phyloP scores from a whole-genome alignment of 2,113 vertebrate genomes.

The Gymnobelideus leadbeateri region DNA sequence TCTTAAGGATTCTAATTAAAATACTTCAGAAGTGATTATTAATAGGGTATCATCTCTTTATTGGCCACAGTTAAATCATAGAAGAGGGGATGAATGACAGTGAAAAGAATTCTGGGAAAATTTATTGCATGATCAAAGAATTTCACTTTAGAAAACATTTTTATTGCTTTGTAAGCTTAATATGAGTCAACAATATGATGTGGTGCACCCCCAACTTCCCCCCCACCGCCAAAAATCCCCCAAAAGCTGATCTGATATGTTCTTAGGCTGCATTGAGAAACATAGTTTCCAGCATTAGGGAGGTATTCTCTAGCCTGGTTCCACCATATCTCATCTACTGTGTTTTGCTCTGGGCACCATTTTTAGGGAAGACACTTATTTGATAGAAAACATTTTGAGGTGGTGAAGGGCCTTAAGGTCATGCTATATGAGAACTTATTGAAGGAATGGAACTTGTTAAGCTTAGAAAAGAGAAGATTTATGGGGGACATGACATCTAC shows the following conservation, averaged over 20 bases:
- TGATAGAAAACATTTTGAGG: too few relatives aligned
- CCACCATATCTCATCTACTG: too few relatives aligned
- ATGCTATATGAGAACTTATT: too few relatives aligned
- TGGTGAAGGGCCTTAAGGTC: too few relatives aligned
- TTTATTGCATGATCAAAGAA: not conserved
- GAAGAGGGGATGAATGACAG: not conserved
- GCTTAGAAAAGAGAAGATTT: too few relatives aligned
- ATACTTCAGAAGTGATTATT: constrained; percentile 52
- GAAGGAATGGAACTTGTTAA: too few relatives aligned
- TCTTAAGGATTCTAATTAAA: constrained; percentile 52
- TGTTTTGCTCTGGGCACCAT: too few relatives aligned
- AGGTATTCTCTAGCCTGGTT: too few relatives aligned
- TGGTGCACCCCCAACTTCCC: not conserved
- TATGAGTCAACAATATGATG: not conserved
- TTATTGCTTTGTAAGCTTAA: not conserved
- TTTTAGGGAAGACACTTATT: too few relatives aligned
- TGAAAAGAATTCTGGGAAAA: not conserved
- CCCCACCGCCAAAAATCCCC: too few relatives aligned
- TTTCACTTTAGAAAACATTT: not conserved
- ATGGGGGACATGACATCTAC: too few relatives aligned
- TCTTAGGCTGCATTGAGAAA: not conserved
- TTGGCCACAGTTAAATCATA: constrained; percentile 25
- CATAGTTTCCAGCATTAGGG: not conserved
- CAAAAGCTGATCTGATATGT: too few relatives aligned
- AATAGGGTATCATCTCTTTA: constrained; percentile 35